Evolutionary conservation across 2,888 invertebrate species (phyloP), one percentile per base, ranked within the genome.

Genomic region (Bibio marci): DNA sequence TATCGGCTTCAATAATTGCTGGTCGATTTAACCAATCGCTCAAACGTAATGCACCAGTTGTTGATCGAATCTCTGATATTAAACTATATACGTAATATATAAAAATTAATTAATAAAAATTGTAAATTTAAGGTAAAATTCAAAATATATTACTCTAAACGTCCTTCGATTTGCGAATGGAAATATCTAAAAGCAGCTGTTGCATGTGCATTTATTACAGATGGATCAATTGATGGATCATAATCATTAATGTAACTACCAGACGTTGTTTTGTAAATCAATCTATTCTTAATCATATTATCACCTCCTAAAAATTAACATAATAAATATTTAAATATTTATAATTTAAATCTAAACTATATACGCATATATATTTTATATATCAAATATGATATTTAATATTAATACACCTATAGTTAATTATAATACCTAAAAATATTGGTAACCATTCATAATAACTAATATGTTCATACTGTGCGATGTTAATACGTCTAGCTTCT

Each of bases 131-230:
- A n/a, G n/a, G 17, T 14, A 15, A 18, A 35, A 35, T 25, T 13
- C 4, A 35, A 25, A 41, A 38, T 17, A 15, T 6, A 15, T 18
- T 55, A 68, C 67, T 65, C 63, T 30, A 66, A 48, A 46, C 58
- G 51, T 18, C 66, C 67, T 42, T 59, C 64, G 41, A 77, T 68
- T 47, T 74, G 62, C 2, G 71, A 65, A 53, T 77, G 76, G 46
- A 76, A 73, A 50, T 71, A 69, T 52, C 77, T 59, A 51, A 72
- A 73, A 1, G 75, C 76, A 14, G 71, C 75, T 0, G 74, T 67
- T 2, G 76, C 70, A 50, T 76, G 76, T 38, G 66, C 68, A 52
- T 73, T 75, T 1, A 69, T 53, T 3, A 73, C 67, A 1, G 67
- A 59, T 2, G 75, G 67, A 56, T 73, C 68, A 33, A 71, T 63